A percentile compares a stretch with the other conserved stretches of the same genome.
phyloP scores from a whole-genome alignment of 2,888 invertebrate genomes.

The Cerceris rybyensis region DNA sequence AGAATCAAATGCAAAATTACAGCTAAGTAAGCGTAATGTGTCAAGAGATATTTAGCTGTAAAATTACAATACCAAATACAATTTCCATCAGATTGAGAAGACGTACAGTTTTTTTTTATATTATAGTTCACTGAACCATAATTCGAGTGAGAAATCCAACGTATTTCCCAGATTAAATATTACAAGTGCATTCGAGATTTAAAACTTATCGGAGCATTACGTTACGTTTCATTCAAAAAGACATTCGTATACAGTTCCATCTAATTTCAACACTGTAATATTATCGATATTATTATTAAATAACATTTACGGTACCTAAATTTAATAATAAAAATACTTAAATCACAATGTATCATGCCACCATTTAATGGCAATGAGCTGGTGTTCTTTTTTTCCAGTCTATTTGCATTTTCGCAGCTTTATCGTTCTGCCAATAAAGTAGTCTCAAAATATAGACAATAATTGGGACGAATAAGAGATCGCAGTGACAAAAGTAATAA shows the following conservation, averaged over 20 bases:
- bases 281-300: slow-evolving; percentile 77
- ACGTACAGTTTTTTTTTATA: slow-evolving; percentile 8
- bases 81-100: slow-evolving; percentile 25
- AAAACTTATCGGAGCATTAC: slow-evolving; percentile 45
- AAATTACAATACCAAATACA: slow-evolving; percentile 39
- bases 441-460: slow-evolving; percentile 45
- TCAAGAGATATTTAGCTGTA: slow-evolving; percentile 53
- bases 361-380: slow-evolving; percentile 64
- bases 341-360: slow-evolving; percentile 78
- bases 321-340: slow-evolving; percentile 79
- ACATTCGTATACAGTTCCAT: slow-evolving; percentile 66
- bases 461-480: slow-evolving; percentile 52
- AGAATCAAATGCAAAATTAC: slow-evolving; percentile 50
- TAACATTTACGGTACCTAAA: slow-evolving; percentile 78
- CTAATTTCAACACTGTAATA: slow-evolving; percentile 72
- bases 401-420: slow-evolving; percentile 63
- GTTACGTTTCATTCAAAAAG: slow-evolving; percentile 69
- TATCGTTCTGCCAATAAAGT: slow-evolving; percentile 49
- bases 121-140: slow-evolving; percentile 7
- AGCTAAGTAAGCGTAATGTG: slow-evolving; percentile 53
- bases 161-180: slow-evolving; percentile 12
- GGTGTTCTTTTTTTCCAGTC: slow-evolving; percentile 63
- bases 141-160: slow-evolving; percentile 22
- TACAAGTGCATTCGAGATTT: slow-evolving; percentile 27
- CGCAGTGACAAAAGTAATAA: slow-evolving; percentile 63